Percentiles rank a stretch among this genome's conserved stretches.
These are phyloP conservation scores for Triplophysa bombifrons DNA, from an alignment of 2,797 vertebrate genomes.

Conservation along the genomic window DNA sequence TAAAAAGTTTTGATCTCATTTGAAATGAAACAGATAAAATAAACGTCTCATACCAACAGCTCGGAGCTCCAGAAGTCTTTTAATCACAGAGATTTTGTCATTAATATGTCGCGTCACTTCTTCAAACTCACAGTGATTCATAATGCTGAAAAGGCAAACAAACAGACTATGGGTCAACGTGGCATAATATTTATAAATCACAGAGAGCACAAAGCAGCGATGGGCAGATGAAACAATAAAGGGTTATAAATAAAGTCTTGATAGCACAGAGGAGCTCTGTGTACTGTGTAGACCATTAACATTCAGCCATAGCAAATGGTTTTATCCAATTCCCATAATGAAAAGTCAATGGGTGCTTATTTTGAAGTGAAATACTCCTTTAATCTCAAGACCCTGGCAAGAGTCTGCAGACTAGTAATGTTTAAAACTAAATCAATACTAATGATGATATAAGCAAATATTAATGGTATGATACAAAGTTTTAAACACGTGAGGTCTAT, in stretches of 20 bases:
- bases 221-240: not conserved
- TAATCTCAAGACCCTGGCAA: too few species aligned
- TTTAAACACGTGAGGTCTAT: too few species aligned
- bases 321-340: too few species aligned
- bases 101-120: conserved; percentile 59
- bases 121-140: conserved; percentile 61
- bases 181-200: not conserved
- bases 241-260: too few species aligned
- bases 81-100: conserved; percentile 58
- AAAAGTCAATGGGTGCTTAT: too few species aligned
- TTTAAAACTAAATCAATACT: too few species aligned
- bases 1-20: not conserved
- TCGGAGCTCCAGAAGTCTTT: conserved; percentile 60
- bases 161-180: not conserved
- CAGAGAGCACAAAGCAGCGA: not conserved
- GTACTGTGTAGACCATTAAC: too few species aligned
- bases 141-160: conserved; percentile 39
- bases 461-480: too few species aligned
- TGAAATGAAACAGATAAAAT: not conserved
- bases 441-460: not conserved
- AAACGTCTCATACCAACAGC: conserved; percentile 52
- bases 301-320: too few species aligned
- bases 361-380: too few species aligned
- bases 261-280: too few species aligned
- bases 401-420: too few species aligned